Percentiles rank a stretch among this genome's conserved stretches.
These are phyloP conservation scores for Enteromius thamalakanensis DNA, from an alignment of 2,797 vertebrate species.

Conservation along the genomic window DNA sequence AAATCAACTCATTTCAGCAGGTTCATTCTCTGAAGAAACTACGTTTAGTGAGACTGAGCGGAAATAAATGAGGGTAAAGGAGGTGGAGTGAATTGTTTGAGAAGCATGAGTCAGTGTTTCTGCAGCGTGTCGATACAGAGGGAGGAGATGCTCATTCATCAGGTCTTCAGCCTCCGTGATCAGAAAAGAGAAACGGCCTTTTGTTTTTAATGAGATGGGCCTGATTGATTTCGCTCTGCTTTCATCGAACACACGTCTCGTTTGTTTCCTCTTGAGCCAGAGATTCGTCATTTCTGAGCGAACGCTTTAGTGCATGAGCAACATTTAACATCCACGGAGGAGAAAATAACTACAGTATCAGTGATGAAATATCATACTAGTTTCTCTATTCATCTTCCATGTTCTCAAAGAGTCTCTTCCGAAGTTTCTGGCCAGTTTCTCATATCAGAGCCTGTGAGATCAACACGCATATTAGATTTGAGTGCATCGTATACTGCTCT, in stretches of 20 bases:
- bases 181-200: slow-evolving; percentile 26
- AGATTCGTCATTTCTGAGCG: neutral
- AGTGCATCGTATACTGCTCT: neutral
- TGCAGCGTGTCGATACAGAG: neutral
- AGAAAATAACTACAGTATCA: neutral
- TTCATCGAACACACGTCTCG: neutral
- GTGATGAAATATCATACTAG: neutral
- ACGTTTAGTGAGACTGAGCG: neutral
- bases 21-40: neutral
- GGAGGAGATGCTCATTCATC: slow-evolving; percentile 52
- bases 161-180: slow-evolving; percentile 58
- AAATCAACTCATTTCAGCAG: neutral
- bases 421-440: slow-evolving; percentile 73
- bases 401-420: neutral
- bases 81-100: slow-evolving; percentile 22
- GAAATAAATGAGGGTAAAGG: slow-evolving; percentile 7
- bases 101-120: slow-evolving; percentile 10
- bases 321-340: no score
- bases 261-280: neutral
- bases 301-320: neutral
- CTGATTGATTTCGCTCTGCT: slow-evolving; percentile 61
- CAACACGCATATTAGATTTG: no score
- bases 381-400: slow-evolving; percentile 47
- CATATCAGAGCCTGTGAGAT: neutral
- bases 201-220: slow-evolving; percentile 70